Percentiles rank a stretch among this genome's conserved stretches.
Evolutionary conservation across 1,140 invertebrate genomes (phyloP).

Genomic region (Lepidurus packardi): DNA sequence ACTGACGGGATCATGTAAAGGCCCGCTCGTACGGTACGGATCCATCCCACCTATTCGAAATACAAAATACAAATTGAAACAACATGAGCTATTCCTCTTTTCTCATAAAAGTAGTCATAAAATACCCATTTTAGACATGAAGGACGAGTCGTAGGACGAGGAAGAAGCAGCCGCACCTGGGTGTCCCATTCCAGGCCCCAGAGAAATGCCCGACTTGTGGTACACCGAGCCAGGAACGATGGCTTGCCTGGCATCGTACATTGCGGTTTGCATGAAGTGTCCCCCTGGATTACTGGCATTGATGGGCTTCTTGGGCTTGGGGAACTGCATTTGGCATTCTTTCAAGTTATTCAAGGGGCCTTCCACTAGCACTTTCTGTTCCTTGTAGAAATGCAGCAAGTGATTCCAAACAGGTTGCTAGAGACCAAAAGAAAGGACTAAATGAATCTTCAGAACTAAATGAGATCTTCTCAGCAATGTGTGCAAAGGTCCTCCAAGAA

Average conservation of each 20-base stretch:
- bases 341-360: slow-evolving; percentile 96
- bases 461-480: neutral
- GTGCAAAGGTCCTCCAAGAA: neutral
- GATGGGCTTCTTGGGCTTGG: slow-evolving; percentile 91
- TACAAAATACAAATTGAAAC: no score
- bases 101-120: neutral
- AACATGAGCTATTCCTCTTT: neutral
- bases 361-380: slow-evolving; percentile 94
- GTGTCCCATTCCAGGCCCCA: slow-evolving; percentile 37
- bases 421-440: slow-evolving; percentile 36
- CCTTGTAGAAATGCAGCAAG: slow-evolving; percentile 94
- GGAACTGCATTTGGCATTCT: slow-evolving; percentile 93
- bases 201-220: slow-evolving; percentile 57
- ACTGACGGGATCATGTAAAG: slow-evolving; percentile 82
- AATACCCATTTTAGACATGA: neutral
- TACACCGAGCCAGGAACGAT: slow-evolving; percentile 74
- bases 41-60: slow-evolving; percentile 47
- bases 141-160: neutral
- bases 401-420: slow-evolving; percentile 97
- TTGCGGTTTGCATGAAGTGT: slow-evolving; percentile 93
- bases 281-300: slow-evolving; percentile 91
- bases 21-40: slow-evolving; percentile 48
- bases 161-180: slow-evolving; percentile 36
- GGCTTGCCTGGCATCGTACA: slow-evolving; percentile 71
- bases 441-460: neutral